These are phyloP conservation scores for Scylla paramamosain DNA, from an alignment of 1,140 invertebrate species.

Conservation along the genomic window DNA sequence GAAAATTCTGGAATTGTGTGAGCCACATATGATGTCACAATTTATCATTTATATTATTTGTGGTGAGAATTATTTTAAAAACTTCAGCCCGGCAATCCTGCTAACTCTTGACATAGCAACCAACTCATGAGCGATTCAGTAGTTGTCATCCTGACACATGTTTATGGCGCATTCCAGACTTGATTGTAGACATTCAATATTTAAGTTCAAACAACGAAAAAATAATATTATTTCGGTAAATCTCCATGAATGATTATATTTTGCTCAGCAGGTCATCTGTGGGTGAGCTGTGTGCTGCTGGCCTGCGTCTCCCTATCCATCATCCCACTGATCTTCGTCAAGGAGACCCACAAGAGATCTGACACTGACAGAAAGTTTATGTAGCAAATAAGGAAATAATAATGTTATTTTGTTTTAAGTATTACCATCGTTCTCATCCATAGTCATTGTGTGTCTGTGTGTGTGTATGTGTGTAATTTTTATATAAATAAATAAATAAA, in stretches of 20 bases:
- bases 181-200: too few relatives aligned
- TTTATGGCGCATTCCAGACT: too few relatives aligned
- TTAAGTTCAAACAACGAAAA: too few relatives aligned
- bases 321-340: conserved; percentile 70
- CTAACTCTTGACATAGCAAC: too few relatives aligned
- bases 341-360: conserved; percentile 74
- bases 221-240: too few relatives aligned
- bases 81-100: too few relatives aligned
- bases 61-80: too few relatives aligned
- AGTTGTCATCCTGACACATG: too few relatives aligned
- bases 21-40: too few relatives aligned
- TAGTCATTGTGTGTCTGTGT: not conserved
- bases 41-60: too few relatives aligned
- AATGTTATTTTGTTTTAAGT: not conserved
- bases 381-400: conserved; percentile 5
- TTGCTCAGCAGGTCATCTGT: conserved; percentile 67
- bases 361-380: conserved; percentile 59
- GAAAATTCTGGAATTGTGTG: too few relatives aligned
- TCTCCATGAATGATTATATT: not conserved
- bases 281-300: conserved; percentile 78
- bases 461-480: not conserved
- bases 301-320: conserved; percentile 79
- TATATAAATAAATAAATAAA: not conserved
- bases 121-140: too few relatives aligned
- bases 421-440: not conserved